Evolutionary conservation across 2,888 invertebrate species (phyloP), one percentile per base, ranked within the genome.

Genomic region (Pedicia rivosa): DNA sequence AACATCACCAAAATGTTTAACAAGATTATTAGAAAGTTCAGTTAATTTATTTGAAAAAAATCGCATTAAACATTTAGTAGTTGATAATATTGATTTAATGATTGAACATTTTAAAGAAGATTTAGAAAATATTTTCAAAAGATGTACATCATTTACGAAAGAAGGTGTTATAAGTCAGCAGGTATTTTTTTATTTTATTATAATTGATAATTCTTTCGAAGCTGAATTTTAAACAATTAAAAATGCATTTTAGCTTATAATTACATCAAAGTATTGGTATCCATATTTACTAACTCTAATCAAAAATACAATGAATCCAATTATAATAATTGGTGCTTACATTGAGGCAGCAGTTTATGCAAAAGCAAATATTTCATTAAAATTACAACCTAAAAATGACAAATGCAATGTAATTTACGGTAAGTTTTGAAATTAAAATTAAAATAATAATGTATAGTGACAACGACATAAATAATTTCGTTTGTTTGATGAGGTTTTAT

Each of bases 291-390:
- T 67, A 32, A 56, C 64, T 1, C 62, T 82, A 17, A 62, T 68
- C 1, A 62, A 60, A 27, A 63, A 59, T 30, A 65, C 74, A 12
- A 61, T 65, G 0, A 66, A 72, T 47, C 72, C 80, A 0, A 61
- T 75, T 2, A 57, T 83, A 4, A 72, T 77, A 38, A 75, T 86
- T 38, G 71, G 74, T 1, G 75, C 79, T 15, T 73, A 72, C 46
- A 66, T 80, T 45, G 84, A 86, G 58, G 80, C 80, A 32, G 72
- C 79, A 1, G 59, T 82, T 10, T 84, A 78, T 56, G 76, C 74
- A n/a, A 46, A 68, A 53, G 59, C 67, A 44, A 40, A 61, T 50
- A 58, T 70, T 31, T 24, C 24, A 24, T 4, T 24, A 7, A 24
- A 24, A 10, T 5, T 24, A 24, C 39, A 59, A 2, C 53, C 55